Evolutionary conservation across 2,888 invertebrate genomes (phyloP).

Genomic region (Thymelicus acteon): DNA sequence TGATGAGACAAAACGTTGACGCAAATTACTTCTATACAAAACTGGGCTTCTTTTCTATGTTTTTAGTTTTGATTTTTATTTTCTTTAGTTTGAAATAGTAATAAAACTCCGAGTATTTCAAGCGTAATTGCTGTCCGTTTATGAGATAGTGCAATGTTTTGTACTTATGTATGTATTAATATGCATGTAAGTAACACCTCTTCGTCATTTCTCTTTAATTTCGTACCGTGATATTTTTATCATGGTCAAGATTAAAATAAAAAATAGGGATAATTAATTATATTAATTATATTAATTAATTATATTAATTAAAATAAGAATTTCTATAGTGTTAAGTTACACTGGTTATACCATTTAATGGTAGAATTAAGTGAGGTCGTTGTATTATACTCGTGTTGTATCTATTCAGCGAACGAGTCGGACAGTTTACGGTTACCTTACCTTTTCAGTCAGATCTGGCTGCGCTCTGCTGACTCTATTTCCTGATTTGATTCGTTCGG

Average conservation of each 20-base stretch:
- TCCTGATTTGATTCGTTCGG: slow-evolving; percentile 44
- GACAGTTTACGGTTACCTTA: slow-evolving; percentile 45
- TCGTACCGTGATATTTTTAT: too few relatives aligned
- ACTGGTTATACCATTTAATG: slow-evolving; percentile 28
- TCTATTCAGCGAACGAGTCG: slow-evolving; percentile 36
- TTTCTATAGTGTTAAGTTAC: slow-evolving; percentile 24
- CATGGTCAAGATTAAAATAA: neutral
- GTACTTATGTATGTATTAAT: too few relatives aligned
- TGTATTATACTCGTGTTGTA: slow-evolving; percentile 36
- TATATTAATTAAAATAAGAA: too few relatives aligned
- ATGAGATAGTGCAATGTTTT: too few relatives aligned
- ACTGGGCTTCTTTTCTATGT: neutral
- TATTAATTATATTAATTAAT: too few relatives aligned
- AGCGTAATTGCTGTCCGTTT: too few relatives aligned
- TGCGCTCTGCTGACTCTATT: slow-evolving; percentile 48
- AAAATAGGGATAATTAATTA: slow-evolving; percentile 9
- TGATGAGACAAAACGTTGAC: slow-evolving; percentile 7
- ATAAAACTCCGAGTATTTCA: too few relatives aligned
- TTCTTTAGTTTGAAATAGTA: too few relatives aligned
- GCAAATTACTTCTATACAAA: neutral
- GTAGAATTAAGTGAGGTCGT: slow-evolving; percentile 31
- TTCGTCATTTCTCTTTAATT: too few relatives aligned
- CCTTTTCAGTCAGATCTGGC: slow-evolving; percentile 45
- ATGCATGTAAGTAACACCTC: too few relatives aligned
- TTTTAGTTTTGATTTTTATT: neutral